Conservation (phyloP, 2,888 invertebrate genomes). For the Caenorhabditis sp. region DNA sequence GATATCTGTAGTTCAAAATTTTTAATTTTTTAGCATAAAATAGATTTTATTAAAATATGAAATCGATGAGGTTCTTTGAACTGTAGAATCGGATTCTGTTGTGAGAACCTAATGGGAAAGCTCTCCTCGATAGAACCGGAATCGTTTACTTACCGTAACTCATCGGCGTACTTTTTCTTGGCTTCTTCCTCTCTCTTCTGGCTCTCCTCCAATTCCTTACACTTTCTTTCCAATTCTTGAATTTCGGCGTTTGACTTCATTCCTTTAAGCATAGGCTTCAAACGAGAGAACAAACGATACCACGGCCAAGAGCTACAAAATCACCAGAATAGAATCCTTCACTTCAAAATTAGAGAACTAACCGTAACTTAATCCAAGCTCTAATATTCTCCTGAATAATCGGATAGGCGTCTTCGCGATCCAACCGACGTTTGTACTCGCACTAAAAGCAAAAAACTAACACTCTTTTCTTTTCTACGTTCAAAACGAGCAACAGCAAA, state of each 20-base stretch:
- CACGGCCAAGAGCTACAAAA: conserved; percentile 82
- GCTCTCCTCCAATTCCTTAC: conserved; percentile 50
- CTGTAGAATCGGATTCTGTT: too few species aligned
- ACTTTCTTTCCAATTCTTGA: conserved; percentile 80
- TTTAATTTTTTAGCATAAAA: too few species aligned
- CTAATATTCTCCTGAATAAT: conserved; percentile 94
- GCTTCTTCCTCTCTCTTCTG: conserved; percentile 48
- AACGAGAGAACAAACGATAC: conserved; percentile 92
- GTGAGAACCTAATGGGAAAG: too few species aligned
- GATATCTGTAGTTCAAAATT: too few species aligned
- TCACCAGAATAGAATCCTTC: neutral
- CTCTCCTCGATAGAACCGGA: neutral
- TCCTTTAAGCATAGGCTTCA: conserved; percentile 66
- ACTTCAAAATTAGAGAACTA: neutral
- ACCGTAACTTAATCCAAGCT: conserved; percentile 91
- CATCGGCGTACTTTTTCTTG: conserved; percentile 53
- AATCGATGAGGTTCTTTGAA: too few species aligned
- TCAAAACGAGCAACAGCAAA: neutral
- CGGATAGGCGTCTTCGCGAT: conserved; percentile 49
- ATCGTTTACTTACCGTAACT: conserved; percentile 27
- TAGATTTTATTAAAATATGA: too few species aligned
- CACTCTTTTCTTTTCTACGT: neutral
- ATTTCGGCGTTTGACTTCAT: conserved; percentile 66
- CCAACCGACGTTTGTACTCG: conserved; percentile 49
- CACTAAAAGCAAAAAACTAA: conserved; percentile 25